phyloP scores from a whole-genome alignment of 2,888 invertebrate genomes.

The Strigamia maritima region DNA sequence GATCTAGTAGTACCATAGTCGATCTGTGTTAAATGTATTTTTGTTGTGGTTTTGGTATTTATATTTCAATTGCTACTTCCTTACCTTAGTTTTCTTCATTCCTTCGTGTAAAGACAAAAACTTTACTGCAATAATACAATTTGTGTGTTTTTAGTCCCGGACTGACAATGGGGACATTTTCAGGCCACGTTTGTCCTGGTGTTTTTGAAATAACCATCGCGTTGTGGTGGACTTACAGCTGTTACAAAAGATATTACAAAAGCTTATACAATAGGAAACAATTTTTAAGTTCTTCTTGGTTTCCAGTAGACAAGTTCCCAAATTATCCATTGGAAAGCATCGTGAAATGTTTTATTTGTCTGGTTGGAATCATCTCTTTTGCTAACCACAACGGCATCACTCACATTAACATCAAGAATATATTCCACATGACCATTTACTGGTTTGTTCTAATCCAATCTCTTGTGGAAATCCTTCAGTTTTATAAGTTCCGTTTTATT shows the following conservation, averaged over 20 bases:
- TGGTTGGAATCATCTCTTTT: constrained; percentile 50
- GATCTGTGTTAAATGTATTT: constrained; percentile 50
- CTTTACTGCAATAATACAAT: no score
- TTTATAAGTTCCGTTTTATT: constrained; percentile 48
- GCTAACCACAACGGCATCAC: constrained; percentile 50
- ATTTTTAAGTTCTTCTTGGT: not conserved
- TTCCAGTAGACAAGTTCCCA: not conserved
- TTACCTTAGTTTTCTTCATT: no score
- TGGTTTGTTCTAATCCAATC: constrained; percentile 47
- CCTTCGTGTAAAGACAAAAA: no score
- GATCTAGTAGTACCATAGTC: no score
- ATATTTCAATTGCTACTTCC: no score
- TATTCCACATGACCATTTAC: constrained; percentile 47
- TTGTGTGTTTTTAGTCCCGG: no score
- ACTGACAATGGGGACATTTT: no score
- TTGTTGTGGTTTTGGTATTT: no score
- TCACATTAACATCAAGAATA: constrained; percentile 50
- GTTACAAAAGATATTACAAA: not conserved
- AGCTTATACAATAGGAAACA: not conserved
- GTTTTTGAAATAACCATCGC: not conserved
- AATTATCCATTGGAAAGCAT: not conserved
- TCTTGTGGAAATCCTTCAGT: constrained; percentile 51
- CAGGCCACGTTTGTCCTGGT: no score
- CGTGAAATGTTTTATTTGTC: not conserved
- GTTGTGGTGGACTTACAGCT: not conserved